Conservation (phyloP, 2,113 vertebrate genomes). For the Thalassarche chlororhynchos region DNA sequence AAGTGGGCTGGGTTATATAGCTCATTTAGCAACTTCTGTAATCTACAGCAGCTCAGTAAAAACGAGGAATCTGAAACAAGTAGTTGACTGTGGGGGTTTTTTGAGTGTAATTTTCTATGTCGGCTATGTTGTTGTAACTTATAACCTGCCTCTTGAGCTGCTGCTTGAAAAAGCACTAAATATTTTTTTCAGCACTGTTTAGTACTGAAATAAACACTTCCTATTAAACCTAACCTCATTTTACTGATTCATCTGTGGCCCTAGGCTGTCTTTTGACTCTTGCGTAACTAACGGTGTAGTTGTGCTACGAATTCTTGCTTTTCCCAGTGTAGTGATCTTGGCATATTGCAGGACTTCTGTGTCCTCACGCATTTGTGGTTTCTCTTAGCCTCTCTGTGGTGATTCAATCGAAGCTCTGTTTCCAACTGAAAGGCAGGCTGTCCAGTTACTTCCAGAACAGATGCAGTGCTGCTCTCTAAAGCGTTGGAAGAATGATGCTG, state of each 20-base stretch:
- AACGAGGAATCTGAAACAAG: background rate
- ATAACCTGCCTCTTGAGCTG: background rate
- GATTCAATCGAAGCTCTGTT: constrained; percentile 47
- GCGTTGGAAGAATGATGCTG: constrained; percentile 19
- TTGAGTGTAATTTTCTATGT: background rate
- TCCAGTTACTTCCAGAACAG: constrained; percentile 39
- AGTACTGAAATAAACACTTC: background rate
- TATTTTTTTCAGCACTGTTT: background rate
- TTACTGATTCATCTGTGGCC: constrained; percentile 5
- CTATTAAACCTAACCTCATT: background rate
- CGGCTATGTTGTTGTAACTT: background rate
- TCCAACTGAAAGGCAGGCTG: constrained; percentile 43
- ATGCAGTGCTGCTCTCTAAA: constrained; percentile 17
- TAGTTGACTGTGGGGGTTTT: background rate
- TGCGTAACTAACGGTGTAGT: background rate
- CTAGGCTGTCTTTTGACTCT: background rate
- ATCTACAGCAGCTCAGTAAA: background rate
- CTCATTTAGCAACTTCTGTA: constrained; percentile 13
- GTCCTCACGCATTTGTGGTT: background rate
- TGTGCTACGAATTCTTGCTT: background rate
- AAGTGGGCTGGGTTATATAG: constrained; percentile 24
- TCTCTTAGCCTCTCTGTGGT: constrained; percentile 22
- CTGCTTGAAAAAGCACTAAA: background rate
- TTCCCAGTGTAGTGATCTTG: background rate
- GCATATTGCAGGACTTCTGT: background rate